Base-by-base conservation (phyloP, 2,888 invertebrate genomes). In the Scaptomyza polygonia region DNA sequence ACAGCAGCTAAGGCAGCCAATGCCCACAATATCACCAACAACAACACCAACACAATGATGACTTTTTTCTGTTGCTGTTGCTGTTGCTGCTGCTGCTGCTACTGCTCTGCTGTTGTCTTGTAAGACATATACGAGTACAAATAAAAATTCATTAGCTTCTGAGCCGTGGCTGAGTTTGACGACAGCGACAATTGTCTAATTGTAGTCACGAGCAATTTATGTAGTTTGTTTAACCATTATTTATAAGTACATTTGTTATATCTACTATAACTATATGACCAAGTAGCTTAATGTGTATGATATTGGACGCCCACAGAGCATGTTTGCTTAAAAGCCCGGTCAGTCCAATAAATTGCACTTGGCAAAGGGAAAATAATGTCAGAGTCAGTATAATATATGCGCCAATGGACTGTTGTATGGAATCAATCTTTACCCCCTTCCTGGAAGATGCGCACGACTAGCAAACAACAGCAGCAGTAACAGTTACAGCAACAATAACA, bases 171-270 rank as follows among this genome's bases (percentile, higher is more conserved):
- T 83, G 79, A 67, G 71, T 75, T 85, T 86, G 86, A 88, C 84
- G 88, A 87, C 83, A 87, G 80, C 85, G 72, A 86, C 86, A 82
- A 88, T 83, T 77, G 89, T 88, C 88, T 88, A 84, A 84, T 84
- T 84, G 89, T 83, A 84, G 89, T 84, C 84, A 84, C 84, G 84
- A 88, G 88, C 89, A 86, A 88, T 88, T 88, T 79, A 88, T 88
- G 86, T 88, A 69, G 59, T 79, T 76, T 64, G 70, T 63, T 48
- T 70, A 66, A 72, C 66, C 64, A 75, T 86, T 88, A 88, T 72
- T 73, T 82, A 79, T 71, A 69, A 49, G 51, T 39, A 14, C 25
- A 36, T 8, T 36, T 36, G 14, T 36, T 36, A 14, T 36, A 36
- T 36, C 36, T 7, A 36, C 36, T 36, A 40, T 34, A 36, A 45